These are phyloP conservation scores for Aleadryas rufinucha DNA, from an alignment of 2,113 vertebrate genomes.

Conservation along the genomic window DNA sequence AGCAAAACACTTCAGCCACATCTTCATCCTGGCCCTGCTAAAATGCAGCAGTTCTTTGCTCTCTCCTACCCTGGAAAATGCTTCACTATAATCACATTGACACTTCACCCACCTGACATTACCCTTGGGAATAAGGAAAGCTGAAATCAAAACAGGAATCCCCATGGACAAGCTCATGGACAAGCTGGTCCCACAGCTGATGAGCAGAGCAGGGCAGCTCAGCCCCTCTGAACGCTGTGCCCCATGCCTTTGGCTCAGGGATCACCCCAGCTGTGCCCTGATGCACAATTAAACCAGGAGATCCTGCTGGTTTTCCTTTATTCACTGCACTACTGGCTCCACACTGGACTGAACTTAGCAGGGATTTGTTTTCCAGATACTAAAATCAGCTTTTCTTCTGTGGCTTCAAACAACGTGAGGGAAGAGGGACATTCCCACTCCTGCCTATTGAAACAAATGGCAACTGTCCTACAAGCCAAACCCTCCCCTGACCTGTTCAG, in stretches of 20 bases:
- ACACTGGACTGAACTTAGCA: not conserved
- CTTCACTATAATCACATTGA: accelerated
- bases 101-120: not conserved
- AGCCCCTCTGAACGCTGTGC: accelerated
- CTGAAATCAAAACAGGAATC: not conserved
- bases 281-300: accelerated
- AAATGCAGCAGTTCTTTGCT: not conserved
- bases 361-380: not conserved
- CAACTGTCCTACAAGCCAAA: not conserved
- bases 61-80: not conserved
- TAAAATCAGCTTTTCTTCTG: not conserved
- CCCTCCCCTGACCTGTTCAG: too few species aligned
- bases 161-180: not conserved
- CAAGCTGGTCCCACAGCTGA: not conserved
- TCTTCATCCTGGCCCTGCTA: not conserved
- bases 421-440: not conserved
- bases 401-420: accelerated
- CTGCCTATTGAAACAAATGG: not conserved
- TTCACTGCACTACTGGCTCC: not conserved
- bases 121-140: not conserved
- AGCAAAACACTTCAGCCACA: not conserved
- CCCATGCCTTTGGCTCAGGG: accelerated
- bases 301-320: not conserved
- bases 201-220: not conserved
- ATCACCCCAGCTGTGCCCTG: not conserved